Evolutionary conservation across 2,113 vertebrate species (phyloP), one percentile per base, ranked within the genome.

Genomic region (Machaerirhynchus nigripectus): DNA sequence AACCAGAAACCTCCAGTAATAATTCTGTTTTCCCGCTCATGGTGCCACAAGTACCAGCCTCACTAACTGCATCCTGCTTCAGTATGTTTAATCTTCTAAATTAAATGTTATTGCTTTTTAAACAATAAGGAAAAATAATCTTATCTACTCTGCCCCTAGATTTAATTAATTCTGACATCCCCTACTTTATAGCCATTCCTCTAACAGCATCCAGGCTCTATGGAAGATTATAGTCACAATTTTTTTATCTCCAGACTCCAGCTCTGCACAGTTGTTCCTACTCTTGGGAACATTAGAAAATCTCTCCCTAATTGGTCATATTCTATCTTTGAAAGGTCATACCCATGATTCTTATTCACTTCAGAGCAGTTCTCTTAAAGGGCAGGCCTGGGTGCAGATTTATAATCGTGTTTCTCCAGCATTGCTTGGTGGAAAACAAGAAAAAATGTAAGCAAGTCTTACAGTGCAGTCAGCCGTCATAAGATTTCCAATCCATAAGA

Each of bases 311-410:
- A 90, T 76, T 94, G 91, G 89, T 93, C 82, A 65, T 90, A 88
- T 50, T 55, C 42, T 90, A 53, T 63, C 35, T 87, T 65, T 83
- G 70, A 96, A 96, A 96, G 91, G 94, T 95, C 91, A 96, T 87
- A 73, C 50, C 59, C 82, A 91, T 94, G 87, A 93, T 87, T 95
- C 75, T 85, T 83, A 52, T 59, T 88, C 85, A 84, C 59, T 91
- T 83, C 42, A 93, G 60, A 94, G 46, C 15, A 84, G 37, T 74
- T 88, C 46, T 83, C 87, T 63, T 49, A 94, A 92, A 94, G 93
- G 93, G 82, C 87, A 96, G 52, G 17, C 24, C 33, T 46, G 47
- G 67, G 75, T 63, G 22, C 61, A 87, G 84, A 91, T 91, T 95
- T 95, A 80, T 90, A 82, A 80, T 83, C 35, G 11, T 44, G 63